A percentile compares a stretch with the other conserved stretches of the same genome.
phyloP scores from a whole-genome alignment of 2,113 vertebrate species.

The Erythrocercus mccallii region DNA sequence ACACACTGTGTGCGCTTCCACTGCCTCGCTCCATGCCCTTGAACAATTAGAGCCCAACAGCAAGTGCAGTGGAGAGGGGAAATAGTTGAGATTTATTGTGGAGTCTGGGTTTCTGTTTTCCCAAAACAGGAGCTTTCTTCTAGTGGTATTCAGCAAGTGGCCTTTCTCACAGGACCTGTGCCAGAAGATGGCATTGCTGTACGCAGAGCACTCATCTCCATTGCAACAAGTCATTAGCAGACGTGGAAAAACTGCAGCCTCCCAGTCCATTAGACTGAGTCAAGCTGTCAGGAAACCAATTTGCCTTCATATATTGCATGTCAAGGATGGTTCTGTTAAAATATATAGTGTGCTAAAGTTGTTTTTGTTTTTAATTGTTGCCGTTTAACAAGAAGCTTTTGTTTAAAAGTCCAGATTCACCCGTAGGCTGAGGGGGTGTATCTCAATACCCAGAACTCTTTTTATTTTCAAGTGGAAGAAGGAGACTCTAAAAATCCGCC shows the following conservation, averaged over 20 bases:
- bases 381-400: slow-evolving; percentile 26
- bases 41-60: not conserved
- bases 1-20: not conserved
- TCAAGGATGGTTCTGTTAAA: slow-evolving; percentile 37
- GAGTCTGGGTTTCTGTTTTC: not conserved
- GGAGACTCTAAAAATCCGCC: not conserved
- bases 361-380: not conserved
- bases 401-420: not conserved
- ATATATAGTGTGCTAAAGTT: not conserved
- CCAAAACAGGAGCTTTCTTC: slow-evolving; percentile 29
- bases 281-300: slow-evolving; percentile 43
- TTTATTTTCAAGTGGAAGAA: not conserved
- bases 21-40: not conserved
- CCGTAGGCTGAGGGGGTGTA: not conserved
- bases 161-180: slow-evolving; percentile 65
- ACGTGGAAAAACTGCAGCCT: slow-evolving; percentile 38
- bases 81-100: slow-evolving; percentile 8
- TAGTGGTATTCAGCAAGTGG: slow-evolving; percentile 8
- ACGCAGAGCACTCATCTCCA: slow-evolving; percentile 19
- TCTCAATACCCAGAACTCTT: not conserved
- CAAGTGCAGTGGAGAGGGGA: not conserved
- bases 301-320: not conserved
- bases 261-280: slow-evolving; percentile 45
- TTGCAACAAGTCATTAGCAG: slow-evolving; percentile 50
- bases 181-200: slow-evolving; percentile 70